Conservation (phyloP, 2,888 invertebrate genomes). For the Pyrrhosoma nymphula region DNA sequence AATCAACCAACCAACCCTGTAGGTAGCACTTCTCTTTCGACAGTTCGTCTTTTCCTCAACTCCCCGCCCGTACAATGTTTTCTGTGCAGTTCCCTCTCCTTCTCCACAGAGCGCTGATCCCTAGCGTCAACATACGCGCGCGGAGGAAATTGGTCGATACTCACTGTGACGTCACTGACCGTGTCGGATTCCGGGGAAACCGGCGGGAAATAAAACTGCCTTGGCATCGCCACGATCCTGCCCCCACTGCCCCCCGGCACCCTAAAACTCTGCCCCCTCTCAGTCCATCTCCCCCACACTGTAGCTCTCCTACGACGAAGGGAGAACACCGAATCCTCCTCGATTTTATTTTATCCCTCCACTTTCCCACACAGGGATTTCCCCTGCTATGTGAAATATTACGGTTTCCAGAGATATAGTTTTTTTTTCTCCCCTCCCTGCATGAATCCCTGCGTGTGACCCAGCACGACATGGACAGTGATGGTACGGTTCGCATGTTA, state of each 20-base stretch:
- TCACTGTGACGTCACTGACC: conserved; percentile 17
- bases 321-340: not conserved
- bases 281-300: not conserved
- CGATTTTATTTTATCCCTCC: not conserved
- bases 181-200: not conserved
- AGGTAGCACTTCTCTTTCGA: not conserved
- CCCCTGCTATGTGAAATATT: not conserved
- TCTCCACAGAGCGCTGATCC: not conserved
- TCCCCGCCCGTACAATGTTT: not conserved
- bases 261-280: not conserved
- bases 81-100: not conserved
- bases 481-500: not conserved
- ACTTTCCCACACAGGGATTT: not conserved
- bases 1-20: too few relatives aligned
- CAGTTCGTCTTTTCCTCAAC: not conserved
- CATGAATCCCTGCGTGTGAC: not conserved
- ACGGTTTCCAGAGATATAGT: not conserved
- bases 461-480: not conserved
- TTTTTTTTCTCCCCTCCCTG: not conserved
- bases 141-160: conserved; percentile 23
- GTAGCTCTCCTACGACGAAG: not conserved
- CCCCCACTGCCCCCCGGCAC: too few relatives aligned
- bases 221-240: not conserved
- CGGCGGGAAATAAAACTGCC: not conserved
- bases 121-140: not conserved